Evolutionary conservation across 2,113 vertebrate genomes (phyloP), one percentile per base, ranked within the genome.

Genomic region (Plotosus lineatus): DNA sequence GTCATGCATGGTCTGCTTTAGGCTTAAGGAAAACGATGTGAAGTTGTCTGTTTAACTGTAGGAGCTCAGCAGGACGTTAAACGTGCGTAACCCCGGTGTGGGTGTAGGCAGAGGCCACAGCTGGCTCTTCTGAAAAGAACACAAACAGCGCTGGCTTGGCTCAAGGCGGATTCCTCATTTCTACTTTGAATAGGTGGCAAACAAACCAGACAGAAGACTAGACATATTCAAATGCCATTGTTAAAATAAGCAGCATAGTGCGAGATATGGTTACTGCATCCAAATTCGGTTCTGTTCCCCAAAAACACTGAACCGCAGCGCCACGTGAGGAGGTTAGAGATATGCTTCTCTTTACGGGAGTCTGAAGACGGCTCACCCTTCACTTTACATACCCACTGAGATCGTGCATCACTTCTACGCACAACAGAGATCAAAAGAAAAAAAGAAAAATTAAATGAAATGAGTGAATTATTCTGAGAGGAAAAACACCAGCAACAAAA

Each of bases 161-260:
- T 77, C 38, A 55, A 38, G 51, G 68, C 56, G 26, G 56, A 36
- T 33, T 68, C 23, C 26, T 46, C 51, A 46, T 48, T 38, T 61
- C 77, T 75, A 40, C 51, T 86, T 84, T 86, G 82, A 82, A 86
- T 80, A 60, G 66, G 46, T 55, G 77, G 80, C 65, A 74, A 50
- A 84, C 61, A 71, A 77, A 50, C 79, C 71, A 77, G 77, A 75
- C 71, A 63, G 11, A 55, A 12, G 38, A 79, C 60, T 42, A 82
- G 58, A 80, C 78, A 63, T 85, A 85, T 85, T 85, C 82, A 84
- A 85, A 84, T 85, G 56, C 75, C 82, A 80, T 58, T 81, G 50
- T 78, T 63, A 53, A 69, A 78, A 68, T 66, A 85, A 75, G 60
- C 72, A 79, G 66, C 61, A 23, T 78, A 65, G 75, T 40, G 31